These are phyloP conservation scores for Urocynchramus pylzowi DNA, from an alignment of 2,113 vertebrate genomes.

Conservation along the genomic window DNA sequence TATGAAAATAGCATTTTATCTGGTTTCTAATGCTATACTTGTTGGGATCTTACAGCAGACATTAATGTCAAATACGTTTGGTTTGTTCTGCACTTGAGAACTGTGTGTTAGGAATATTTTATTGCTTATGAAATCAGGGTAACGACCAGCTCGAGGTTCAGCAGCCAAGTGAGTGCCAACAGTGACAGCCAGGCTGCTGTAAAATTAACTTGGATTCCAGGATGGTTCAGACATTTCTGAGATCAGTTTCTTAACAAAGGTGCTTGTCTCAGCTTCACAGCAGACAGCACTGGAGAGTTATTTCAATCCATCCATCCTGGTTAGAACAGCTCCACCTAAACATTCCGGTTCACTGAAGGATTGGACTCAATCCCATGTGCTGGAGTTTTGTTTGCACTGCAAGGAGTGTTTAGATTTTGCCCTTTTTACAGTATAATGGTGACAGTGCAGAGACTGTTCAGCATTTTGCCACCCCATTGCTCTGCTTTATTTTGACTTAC, in stretches of 20 bases:
- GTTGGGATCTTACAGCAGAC: background rate
- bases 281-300: background rate
- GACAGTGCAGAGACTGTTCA: background rate
- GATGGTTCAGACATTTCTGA: background rate
- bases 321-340: background rate
- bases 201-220: background rate
- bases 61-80: background rate
- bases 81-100: background rate
- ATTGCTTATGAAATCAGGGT: background rate
- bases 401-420: background rate
- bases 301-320: background rate
- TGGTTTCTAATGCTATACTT: background rate
- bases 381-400: background rate
- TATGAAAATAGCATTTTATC: background rate
- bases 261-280: background rate
- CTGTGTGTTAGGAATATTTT: background rate
- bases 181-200: background rate
- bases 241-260: background rate
- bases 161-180: background rate
- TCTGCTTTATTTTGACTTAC: background rate
- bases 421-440: background rate
- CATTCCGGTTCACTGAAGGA: background rate
- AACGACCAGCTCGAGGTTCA: background rate
- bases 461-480: background rate
- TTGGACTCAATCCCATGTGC: background rate